Conservation (phyloP, 2,888 invertebrate genomes). For the Hyposoter didymator region DNA sequence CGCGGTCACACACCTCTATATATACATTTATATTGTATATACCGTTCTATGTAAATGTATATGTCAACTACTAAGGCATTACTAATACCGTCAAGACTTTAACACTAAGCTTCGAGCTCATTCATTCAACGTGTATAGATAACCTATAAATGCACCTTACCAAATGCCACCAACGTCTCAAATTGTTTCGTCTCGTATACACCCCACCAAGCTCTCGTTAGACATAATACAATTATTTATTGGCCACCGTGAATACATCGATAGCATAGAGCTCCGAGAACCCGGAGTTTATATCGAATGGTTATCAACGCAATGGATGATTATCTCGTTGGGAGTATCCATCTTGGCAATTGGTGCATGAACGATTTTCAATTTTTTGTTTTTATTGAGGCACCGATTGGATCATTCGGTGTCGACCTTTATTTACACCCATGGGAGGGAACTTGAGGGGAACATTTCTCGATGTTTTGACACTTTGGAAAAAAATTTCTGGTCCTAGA, state of each 20-base stretch:
- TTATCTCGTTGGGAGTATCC: background rate
- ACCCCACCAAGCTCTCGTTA: slow-evolving; percentile 9
- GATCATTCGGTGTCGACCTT: too few relatives aligned
- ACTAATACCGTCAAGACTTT: slow-evolving; percentile 49
- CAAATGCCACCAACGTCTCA: slow-evolving; percentile 64
- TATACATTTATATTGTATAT: slow-evolving; percentile 48
- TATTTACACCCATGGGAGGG: too few relatives aligned
- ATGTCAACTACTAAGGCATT: slow-evolving; percentile 25
- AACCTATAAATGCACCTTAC: slow-evolving; percentile 38
- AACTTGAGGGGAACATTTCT: too few relatives aligned
- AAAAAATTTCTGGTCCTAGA: too few relatives aligned
- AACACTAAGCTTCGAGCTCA: slow-evolving; percentile 33
- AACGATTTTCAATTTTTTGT: too few relatives aligned
- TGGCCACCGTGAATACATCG: slow-evolving; percentile 17
- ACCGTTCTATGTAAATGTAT: slow-evolving; percentile 35
- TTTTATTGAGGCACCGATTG: too few relatives aligned
- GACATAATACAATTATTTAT: slow-evolving; percentile 27
- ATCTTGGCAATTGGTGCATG: too few relatives aligned
- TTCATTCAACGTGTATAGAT: slow-evolving; percentile 13
- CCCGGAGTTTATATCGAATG: background rate
- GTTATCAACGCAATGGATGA: background rate
- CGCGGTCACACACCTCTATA: slow-evolving; percentile 69
- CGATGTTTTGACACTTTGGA: too few relatives aligned
- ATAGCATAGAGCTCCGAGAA: background rate
- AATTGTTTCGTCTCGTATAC: slow-evolving; percentile 79